Evolutionary conservation across 2,888 invertebrate species (phyloP).

Genomic region (Ariolimax columbianus): DNA sequence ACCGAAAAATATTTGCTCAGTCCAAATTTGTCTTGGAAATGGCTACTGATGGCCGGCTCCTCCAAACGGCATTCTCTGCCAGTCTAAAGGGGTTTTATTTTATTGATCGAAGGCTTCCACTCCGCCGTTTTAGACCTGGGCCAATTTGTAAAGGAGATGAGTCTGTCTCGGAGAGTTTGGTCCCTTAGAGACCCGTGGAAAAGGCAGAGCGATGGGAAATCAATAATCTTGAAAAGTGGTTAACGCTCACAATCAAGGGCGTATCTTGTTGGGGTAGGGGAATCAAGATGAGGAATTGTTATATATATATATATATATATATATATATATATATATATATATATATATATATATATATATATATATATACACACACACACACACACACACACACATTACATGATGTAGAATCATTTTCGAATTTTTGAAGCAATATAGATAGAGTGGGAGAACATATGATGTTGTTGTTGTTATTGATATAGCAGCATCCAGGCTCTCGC

Average conservation of each 20-base stretch:
- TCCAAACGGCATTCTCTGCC: not conserved
- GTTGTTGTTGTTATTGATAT: too few relatives aligned
- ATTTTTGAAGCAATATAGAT: too few relatives aligned
- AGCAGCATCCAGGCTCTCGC: too few relatives aligned
- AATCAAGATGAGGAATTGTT: not conserved
- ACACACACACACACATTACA: too few relatives aligned
- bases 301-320: not conserved
- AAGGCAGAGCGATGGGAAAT: constrained; percentile 41
- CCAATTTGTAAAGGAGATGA: constrained; percentile 52
- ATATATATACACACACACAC: too few relatives aligned
- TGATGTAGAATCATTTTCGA: too few relatives aligned
- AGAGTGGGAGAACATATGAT: too few relatives aligned
- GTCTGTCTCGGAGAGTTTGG: constrained; percentile 39
- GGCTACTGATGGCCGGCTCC: not conserved
- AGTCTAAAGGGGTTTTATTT: constrained; percentile 39
- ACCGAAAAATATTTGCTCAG: constrained; percentile 16
- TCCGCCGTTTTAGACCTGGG: constrained; percentile 37
- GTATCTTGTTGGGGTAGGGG: not conserved
- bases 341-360: too few relatives aligned
- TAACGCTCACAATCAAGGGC: constrained; percentile 38
- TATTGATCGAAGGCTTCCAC: constrained; percentile 40
- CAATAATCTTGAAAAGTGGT: constrained; percentile 50
- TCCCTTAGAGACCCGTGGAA: constrained; percentile 40
- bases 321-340: too few relatives aligned
- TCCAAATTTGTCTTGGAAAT: constrained; percentile 23